phyloP scores from a whole-genome alignment of 2,888 invertebrate species.

The Protula sp. region DNA sequence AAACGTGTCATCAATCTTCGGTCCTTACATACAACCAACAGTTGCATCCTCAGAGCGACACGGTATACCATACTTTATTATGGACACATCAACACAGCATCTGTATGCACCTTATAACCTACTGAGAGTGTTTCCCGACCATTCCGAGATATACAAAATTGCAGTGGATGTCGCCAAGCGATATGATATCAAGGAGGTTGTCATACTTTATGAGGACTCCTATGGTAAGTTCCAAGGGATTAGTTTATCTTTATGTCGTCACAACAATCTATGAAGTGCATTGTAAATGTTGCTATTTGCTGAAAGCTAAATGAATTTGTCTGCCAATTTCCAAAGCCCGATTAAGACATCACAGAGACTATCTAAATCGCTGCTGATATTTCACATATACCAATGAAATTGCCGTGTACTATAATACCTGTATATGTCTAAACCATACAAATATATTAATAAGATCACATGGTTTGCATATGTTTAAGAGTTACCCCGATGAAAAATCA shows the following conservation, averaged over 20 bases:
- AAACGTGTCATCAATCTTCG: slow-evolving; percentile 34
- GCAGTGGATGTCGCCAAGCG: slow-evolving; percentile 10
- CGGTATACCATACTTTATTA: slow-evolving; percentile 41
- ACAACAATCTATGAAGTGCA: too few relatives aligned
- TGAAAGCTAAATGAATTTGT: too few relatives aligned
- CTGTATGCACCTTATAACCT: slow-evolving; percentile 16
- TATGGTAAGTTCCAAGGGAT: slow-evolving; percentile 9
- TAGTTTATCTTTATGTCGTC: neutral
- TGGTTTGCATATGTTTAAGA: too few relatives aligned
- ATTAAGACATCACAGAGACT: too few relatives aligned
- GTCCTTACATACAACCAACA: slow-evolving; percentile 32
- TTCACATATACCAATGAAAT: too few relatives aligned
- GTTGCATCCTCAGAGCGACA: slow-evolving; percentile 34
- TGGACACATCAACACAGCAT: slow-evolving; percentile 10
- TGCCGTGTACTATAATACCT: too few relatives aligned
- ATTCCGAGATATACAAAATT: slow-evolving; percentile 12
- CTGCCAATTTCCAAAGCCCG: too few relatives aligned
- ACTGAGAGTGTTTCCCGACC: slow-evolving; percentile 17
- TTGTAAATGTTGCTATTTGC: too few relatives aligned
- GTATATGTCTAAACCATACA: too few relatives aligned
- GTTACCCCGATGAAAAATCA: too few relatives aligned
- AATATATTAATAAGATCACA: too few relatives aligned
- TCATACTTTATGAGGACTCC: slow-evolving; percentile 16
- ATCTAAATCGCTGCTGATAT: too few relatives aligned
- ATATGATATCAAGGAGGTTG: slow-evolving; percentile 12